These are phyloP conservation scores for Colius striatus DNA, from an alignment of 2,113 vertebrate genomes.

Conservation along the genomic window DNA sequence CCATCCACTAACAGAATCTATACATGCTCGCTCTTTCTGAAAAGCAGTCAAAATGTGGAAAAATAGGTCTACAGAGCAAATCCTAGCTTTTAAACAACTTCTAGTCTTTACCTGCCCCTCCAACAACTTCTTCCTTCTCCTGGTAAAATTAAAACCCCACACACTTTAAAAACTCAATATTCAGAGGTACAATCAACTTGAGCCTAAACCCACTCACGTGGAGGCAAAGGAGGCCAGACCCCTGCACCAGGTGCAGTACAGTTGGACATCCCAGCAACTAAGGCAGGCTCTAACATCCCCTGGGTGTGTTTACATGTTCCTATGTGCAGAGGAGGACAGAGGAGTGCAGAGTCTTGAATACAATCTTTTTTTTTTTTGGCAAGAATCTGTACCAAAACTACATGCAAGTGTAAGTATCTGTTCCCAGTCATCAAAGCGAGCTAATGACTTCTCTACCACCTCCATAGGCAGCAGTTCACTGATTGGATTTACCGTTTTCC, in stretches of 20 bases:
- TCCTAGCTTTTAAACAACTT: neutral
- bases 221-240: neutral
- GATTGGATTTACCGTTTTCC: neutral
- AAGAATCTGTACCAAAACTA: neutral
- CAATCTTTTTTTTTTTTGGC: neutral
- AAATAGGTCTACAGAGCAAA: neutral
- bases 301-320: fast-evolving
- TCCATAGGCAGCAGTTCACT: neutral
- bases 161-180: neutral
- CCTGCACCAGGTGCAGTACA: neutral
- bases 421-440: neutral
- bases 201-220: neutral
- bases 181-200: neutral
- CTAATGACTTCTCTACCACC: neutral
- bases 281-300: neutral
- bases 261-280: too few species aligned
- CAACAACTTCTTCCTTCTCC: neutral
- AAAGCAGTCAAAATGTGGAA: neutral
- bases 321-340: neutral
- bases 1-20: neutral
- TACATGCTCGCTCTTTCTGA: neutral
- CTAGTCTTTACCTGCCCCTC: neutral
- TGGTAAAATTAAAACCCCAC: neutral
- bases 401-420: neutral
- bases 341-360: fast-evolving